Conservation (phyloP, 2,888 invertebrate genomes). For the Thereva unica region DNA sequence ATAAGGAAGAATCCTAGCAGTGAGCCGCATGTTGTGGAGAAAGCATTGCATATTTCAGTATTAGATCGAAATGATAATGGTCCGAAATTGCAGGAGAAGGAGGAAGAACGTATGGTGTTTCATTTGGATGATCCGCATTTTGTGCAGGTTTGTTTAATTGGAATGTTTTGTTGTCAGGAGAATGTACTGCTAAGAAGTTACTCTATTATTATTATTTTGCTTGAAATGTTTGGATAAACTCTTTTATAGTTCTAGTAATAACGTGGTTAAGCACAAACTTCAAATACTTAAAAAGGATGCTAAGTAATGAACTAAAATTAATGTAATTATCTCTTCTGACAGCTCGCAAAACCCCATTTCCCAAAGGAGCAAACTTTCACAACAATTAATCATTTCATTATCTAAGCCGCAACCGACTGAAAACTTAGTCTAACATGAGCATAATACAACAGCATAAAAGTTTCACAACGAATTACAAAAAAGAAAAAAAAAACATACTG, state of each 20-base stretch:
- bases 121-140: constrained; percentile 53
- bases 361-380: constrained; percentile 20
- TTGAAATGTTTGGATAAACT: too few species aligned
- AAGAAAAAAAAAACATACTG: background rate
- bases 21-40: constrained; percentile 45
- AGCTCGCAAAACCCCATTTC: constrained; percentile 25
- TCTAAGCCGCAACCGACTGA: constrained; percentile 8
- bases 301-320: background rate
- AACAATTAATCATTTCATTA: constrained; percentile 34
- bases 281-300: background rate
- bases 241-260: background rate
- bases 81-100: constrained; percentile 67
- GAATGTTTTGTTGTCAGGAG: background rate
- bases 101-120: constrained; percentile 46
- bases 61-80: constrained; percentile 92
- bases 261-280: constrained; percentile 5
- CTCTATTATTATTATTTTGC: too few species aligned
- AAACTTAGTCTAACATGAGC: background rate
- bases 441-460: too few species aligned
- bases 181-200: too few species aligned
- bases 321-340: constrained; percentile 30
- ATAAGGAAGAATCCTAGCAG: constrained; percentile 48
- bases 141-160: constrained; percentile 49
- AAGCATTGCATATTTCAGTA: constrained; percentile 62
- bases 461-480: too few species aligned